Base-by-base conservation (phyloP, 2,113 vertebrate species). In the Garra rufa region DNA sequence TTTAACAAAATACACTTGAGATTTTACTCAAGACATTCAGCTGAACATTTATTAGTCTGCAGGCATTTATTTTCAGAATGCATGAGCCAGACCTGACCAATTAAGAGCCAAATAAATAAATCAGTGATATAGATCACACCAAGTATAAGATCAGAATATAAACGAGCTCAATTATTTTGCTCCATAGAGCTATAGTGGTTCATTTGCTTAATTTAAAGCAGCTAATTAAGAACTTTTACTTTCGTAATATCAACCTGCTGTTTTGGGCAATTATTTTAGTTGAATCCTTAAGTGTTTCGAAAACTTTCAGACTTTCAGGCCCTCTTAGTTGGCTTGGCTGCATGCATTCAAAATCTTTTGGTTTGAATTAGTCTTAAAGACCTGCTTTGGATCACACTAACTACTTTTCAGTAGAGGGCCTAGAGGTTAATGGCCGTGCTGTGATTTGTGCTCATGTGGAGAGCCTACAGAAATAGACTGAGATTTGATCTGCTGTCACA, bases 381-480 rank as follows among this genome's bases (percentile, higher is more conserved):
- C 9, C 21, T 48, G 63, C 38, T 85, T 71, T 74, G 43, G 26
- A 46, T 75, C 38, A 61, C 24, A 41, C 21, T 38, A 43, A 65
- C 24, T 50, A 6, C 17, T 76, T 63, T 69, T 61, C 3, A 0
- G 75, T 26, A 41, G 59, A 73, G 11, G 55, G 52, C n/a, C 55
- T n/a, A 3, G 8, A 48, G 76, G 69, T 24, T 63, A 41, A 44
- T 48, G 41, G 28, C 48, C 70, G 61, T 74, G 52, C 59, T 71
- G 76, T 84, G 46, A 74, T 77, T 61, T 84, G 70, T 73, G 67
- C 50, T 50, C 61, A 43, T 41, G 46, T 57, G 38, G 75, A 57
- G 83, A 87, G 82, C 52, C 26, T 24, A 44, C 70, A 81, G 48
- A 82, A 85, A 86, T 83, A 84, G 76, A 44, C 52, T 57, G 52